Conservation (phyloP, 2,888 invertebrate genomes). For the Zelleria hepariella region DNA sequence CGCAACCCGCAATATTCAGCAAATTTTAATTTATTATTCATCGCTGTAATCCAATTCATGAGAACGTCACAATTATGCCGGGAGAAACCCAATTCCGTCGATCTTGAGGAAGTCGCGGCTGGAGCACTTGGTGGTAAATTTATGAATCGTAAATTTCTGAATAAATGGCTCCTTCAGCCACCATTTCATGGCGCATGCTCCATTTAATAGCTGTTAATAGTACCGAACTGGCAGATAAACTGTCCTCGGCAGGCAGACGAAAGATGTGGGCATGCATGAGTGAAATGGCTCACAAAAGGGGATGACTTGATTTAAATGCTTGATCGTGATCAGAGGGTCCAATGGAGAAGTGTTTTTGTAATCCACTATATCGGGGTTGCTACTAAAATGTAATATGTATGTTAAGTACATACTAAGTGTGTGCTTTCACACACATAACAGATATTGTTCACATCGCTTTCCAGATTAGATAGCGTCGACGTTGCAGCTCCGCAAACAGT, state of each 20-base stretch:
- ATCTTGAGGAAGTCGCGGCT: slow-evolving; percentile 24
- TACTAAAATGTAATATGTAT: slow-evolving; percentile 7
- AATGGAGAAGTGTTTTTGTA: slow-evolving; percentile 1
- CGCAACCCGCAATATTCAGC: neutral
- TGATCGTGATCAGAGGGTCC: neutral
- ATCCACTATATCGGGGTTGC: neutral
- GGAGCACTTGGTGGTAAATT: slow-evolving; percentile 28
- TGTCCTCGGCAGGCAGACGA: slow-evolving; percentile 18
- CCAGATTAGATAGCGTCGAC: slow-evolving; percentile 53
- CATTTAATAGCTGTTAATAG: slow-evolving; percentile 41
- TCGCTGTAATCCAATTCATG: neutral
- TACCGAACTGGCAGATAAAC: slow-evolving; percentile 33
- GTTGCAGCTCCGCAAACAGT: neutral
- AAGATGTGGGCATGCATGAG: slow-evolving; percentile 6
- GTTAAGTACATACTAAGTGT: slow-evolving; percentile 16
- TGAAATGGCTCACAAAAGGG: slow-evolving; percentile 3
- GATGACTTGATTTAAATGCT: neutral
- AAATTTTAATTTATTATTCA: neutral
- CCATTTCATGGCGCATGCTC: slow-evolving; percentile 34
- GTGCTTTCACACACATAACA: slow-evolving; percentile 16
- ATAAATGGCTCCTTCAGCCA: slow-evolving; percentile 34
- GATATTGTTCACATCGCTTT: slow-evolving; percentile 35
- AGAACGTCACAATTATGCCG: neutral
- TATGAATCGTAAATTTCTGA: slow-evolving; percentile 42
- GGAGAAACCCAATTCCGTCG: slow-evolving; percentile 16